Percentiles rank a stretch among this genome's conserved stretches.
These are phyloP conservation scores for Aplysina aerophoba DNA, from an alignment of 37 sponge, comb jelly and placozoan genomes.

Conservation along the genomic window DNA sequence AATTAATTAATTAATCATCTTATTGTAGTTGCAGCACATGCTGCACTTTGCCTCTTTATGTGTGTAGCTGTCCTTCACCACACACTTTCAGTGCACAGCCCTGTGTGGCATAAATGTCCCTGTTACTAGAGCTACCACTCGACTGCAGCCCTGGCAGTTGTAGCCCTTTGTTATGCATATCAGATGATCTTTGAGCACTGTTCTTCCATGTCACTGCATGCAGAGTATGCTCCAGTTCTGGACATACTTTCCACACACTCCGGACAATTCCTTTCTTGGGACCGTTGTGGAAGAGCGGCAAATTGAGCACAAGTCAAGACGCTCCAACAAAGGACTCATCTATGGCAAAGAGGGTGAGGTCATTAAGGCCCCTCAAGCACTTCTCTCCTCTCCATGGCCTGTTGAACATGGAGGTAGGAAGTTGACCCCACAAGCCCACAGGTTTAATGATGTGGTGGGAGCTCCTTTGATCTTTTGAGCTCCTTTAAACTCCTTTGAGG, in stretches of 20 bases:
- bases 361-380: background rate
- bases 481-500: no score
- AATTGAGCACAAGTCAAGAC: background rate
- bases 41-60: no score
- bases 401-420: no score
- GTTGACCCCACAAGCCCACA: no score
- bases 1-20: no score
- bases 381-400: background rate
- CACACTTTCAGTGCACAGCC: no score
- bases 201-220: background rate
- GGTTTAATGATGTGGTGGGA: no score
- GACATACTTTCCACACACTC: slow-evolving; percentile 85
- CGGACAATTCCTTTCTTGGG: slow-evolving; percentile 85
- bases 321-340: slow-evolving; percentile 67
- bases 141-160: background rate
- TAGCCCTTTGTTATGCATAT: background rate
- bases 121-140: no score
- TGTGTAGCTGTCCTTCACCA: no score
- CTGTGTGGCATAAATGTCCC: no score
- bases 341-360: slow-evolving; percentile 81
- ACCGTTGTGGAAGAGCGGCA: slow-evolving; percentile 43
- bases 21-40: no score
- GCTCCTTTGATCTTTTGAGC: no score
- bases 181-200: background rate
- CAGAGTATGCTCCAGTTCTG: slow-evolving; percentile 70